Evolutionary conservation across 2,113 vertebrate species (phyloP), one percentile per base, ranked within the genome.

Genomic region (Seriola quinqueradiata): DNA sequence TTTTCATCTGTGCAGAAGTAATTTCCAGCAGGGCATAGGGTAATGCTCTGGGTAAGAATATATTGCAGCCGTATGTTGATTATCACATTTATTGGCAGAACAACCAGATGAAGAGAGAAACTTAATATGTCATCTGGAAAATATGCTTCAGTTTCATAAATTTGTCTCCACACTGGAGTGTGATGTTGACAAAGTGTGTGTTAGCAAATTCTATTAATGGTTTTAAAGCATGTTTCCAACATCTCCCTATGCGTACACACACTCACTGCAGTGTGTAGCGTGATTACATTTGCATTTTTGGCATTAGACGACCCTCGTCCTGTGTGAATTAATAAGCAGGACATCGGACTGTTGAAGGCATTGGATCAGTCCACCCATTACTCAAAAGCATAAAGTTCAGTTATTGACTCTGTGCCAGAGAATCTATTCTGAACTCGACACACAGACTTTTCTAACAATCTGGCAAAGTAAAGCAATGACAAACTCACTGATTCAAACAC

Each of bases 81-180:
- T 77, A 83, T 84, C 83, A 69, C 61, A 38, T 83, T 90, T 87
- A 67, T 82, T 90, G 77, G 86, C 81, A 40, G 55, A 1, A 12
- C 66, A 23, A 36, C 34, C 21, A 23, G 60, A 82, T 66, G 70
- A 70, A 67, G 55, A n/a, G 54, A 46, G 81, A 86, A 77, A 91
- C 64, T 32, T 34, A 67, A 82, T 85, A 69, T 73, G 85, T 89
- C 87, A 81, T 89, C 82, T 90, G 86, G 81, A 92, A 92, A 89
- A 87, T 84, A 59, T 54, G 76, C 58, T 55, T 74, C 36, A 66
- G 3, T n/a, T 89, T 85, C 8, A 71, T 79, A 73, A 63, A 86
- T 83, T 42, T 79, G 85, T 82, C 79, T 89, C 73, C 68, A 54
- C 48, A 42, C 21, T 82, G 1, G 12, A 77, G 68, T 57, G 71